A percentile compares a stretch with the other conserved stretches of the same genome.
Evolutionary conservation across 2,888 invertebrate species (phyloP).

Genomic region (Hylaea fasciaria): DNA sequence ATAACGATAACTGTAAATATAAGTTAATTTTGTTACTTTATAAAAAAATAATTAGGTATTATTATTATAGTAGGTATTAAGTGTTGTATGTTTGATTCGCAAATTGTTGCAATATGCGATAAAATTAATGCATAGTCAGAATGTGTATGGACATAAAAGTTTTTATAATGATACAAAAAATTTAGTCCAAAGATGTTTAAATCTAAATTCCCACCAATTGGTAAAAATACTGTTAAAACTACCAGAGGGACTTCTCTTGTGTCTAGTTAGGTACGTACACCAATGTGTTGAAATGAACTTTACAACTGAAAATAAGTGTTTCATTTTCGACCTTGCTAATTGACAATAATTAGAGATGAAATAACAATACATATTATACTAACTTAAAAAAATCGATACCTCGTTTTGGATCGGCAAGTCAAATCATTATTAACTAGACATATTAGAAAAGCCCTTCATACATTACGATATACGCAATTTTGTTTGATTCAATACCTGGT

Average conservation of each 20-base stretch:
- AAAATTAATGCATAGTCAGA: constrained; percentile 79
- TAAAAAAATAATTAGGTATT: constrained; percentile 82
- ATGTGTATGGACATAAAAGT: constrained; percentile 75
- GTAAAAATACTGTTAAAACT: constrained; percentile 68
- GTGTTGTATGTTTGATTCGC: constrained; percentile 85
- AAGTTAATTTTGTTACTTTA: constrained; percentile 85
- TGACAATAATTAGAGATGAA: neutral
- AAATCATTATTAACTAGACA: constrained; percentile 37
- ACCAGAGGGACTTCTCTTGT: constrained; percentile 66
- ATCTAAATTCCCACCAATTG: constrained; percentile 80
- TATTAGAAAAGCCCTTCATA: too few species aligned
- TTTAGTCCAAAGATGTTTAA: constrained; percentile 79
- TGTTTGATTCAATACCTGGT: constrained; percentile 64
- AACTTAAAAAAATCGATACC: neutral
- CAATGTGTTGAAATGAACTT: constrained; percentile 37
- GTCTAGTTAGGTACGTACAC: constrained; percentile 51
- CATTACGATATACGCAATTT: constrained; percentile 39
- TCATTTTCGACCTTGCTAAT: constrained; percentile 14
- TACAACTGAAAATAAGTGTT: constrained; percentile 28
- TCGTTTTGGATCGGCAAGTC: neutral
- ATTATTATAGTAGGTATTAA: constrained; percentile 81
- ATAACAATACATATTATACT: too few species aligned
- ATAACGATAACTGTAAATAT: constrained; percentile 83
- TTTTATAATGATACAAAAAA: constrained; percentile 64
- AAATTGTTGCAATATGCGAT: constrained; percentile 83